Evolutionary conservation across 2,888 invertebrate species (phyloP).

Genomic region (Dynastes maya): DNA sequence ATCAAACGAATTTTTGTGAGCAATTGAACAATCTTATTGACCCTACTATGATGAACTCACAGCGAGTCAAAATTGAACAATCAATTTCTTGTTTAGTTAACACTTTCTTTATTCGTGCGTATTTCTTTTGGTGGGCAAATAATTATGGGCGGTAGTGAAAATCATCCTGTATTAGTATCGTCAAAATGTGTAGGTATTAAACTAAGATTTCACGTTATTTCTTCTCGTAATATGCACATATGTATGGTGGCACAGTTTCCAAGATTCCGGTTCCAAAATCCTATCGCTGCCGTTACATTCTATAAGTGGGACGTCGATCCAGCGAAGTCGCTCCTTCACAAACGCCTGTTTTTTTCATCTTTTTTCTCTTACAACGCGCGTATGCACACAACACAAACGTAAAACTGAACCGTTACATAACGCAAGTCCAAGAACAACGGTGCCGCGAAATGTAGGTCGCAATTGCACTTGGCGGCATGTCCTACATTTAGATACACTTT

Average conservation of each 20-base stretch:
- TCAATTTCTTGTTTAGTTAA: no score
- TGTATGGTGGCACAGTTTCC: slow-evolving; percentile 26
- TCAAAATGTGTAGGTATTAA: no score
- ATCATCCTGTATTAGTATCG: background rate
- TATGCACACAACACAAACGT: slow-evolving; percentile 21
- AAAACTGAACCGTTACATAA: slow-evolving; percentile 40
- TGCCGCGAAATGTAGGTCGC: slow-evolving; percentile 55
- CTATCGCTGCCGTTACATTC: slow-evolving; percentile 13
- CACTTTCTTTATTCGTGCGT: no score
- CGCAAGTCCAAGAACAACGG: slow-evolving; percentile 35
- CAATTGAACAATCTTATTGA: no score
- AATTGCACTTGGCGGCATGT: slow-evolving; percentile 55
- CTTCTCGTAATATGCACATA: background rate
- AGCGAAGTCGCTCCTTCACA: slow-evolving; percentile 16
- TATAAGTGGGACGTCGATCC: slow-evolving; percentile 20
- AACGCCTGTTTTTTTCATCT: background rate
- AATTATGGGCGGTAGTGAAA: no score
- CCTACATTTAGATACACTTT: slow-evolving; percentile 55
- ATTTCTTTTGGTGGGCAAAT: no score
- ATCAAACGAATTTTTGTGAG: no score
- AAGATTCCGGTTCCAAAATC: slow-evolving; percentile 38
- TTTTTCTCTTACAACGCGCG: slow-evolving; percentile 1
- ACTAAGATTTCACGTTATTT: background rate
- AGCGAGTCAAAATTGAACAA: no score
- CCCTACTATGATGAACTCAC: no score